Evolutionary conservation across 2,113 vertebrate genomes (phyloP).

Genomic region (Epinephelus moara): DNA sequence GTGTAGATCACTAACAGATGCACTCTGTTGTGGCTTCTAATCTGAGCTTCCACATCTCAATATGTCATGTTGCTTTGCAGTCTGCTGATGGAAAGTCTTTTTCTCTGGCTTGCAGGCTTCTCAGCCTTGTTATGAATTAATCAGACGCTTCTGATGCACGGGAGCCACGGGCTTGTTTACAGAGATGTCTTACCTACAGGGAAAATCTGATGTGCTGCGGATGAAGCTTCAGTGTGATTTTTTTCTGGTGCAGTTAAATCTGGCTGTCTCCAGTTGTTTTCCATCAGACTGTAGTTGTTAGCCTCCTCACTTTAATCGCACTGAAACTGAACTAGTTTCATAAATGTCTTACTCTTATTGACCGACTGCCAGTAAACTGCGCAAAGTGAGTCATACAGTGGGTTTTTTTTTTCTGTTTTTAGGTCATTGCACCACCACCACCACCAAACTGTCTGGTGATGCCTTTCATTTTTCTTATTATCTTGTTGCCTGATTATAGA

Average conservation of each 20-base stretch:
- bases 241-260: slow-evolving; percentile 15
- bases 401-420: slow-evolving; percentile 20
- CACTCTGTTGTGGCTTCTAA: slow-evolving; percentile 2
- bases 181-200: slow-evolving; percentile 36
- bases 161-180: slow-evolving; percentile 55
- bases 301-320: slow-evolving; percentile 5
- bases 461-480: neutral
- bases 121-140: slow-evolving; percentile 55
- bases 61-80: slow-evolving; percentile 20
- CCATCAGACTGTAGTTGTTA: neutral
- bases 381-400: neutral
- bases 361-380: neutral
- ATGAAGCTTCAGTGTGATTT: neutral
- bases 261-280: slow-evolving; percentile 1
- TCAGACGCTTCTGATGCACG: slow-evolving; percentile 37
- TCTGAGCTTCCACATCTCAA: neutral
- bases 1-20: neutral
- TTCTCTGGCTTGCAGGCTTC: slow-evolving; percentile 44
- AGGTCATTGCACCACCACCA: slow-evolving; percentile 37
- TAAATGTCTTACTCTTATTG: slow-evolving; percentile 1
- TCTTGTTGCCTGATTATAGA: neutral
- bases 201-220: slow-evolving; percentile 10
- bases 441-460: neutral
- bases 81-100: slow-evolving; percentile 8
- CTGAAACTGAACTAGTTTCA: slow-evolving; percentile 9